Percentiles rank a stretch among this genome's conserved stretches.
These are phyloP conservation scores for Triops longicaudatus DNA, from an alignment of 1,140 invertebrate genomes.

Conservation along the genomic window DNA sequence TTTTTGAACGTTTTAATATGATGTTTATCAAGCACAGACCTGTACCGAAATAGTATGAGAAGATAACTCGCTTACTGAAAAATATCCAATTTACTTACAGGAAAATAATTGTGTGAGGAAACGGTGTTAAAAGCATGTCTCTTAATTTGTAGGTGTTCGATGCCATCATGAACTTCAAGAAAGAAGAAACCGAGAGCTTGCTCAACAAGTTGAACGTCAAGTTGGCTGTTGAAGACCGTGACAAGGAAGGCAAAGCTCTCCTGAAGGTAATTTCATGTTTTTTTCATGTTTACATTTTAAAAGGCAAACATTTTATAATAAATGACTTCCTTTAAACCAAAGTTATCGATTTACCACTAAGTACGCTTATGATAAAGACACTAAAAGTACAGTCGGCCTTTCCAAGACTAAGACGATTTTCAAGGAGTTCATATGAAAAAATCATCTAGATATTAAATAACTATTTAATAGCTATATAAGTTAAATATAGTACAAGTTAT, in stretches of 20 bases:
- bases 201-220: constrained; percentile 85
- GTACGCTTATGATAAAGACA: too few species aligned
- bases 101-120: not conserved
- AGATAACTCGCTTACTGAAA: constrained; percentile 17
- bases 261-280: constrained; percentile 72
- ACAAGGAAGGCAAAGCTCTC: constrained; percentile 86
- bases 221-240: constrained; percentile 87
- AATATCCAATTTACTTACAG: not conserved
- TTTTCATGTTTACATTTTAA: too few species aligned
- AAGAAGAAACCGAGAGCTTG: constrained; percentile 81
- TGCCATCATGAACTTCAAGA: constrained; percentile 96
- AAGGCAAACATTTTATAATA: too few species aligned
- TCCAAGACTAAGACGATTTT: too few species aligned
- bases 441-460: too few species aligned
- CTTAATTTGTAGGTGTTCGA: constrained; percentile 65
- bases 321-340: too few species aligned
- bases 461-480: too few species aligned
- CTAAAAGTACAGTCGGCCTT: too few species aligned
- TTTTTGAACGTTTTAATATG: constrained; percentile 24
- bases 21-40: constrained; percentile 36
- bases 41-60: constrained; percentile 35
- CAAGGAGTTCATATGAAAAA: too few species aligned
- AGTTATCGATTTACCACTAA: too few species aligned
- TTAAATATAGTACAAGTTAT: too few species aligned
- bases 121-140: not conserved